phyloP scores from a whole-genome alignment of 2,113 vertebrate genomes.

The Trochalopteron elliotii region DNA sequence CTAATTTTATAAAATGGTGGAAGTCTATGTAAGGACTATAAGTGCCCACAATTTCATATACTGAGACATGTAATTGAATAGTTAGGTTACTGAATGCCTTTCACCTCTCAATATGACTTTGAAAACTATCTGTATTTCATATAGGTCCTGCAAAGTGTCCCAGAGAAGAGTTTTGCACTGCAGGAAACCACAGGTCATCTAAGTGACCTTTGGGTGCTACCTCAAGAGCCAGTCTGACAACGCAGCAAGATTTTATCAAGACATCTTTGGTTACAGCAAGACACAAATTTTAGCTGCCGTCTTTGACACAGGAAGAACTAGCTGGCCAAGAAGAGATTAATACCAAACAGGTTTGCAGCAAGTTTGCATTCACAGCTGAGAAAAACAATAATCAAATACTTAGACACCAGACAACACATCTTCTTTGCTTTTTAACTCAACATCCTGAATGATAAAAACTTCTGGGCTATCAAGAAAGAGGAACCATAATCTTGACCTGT shows the following conservation, averaged over 20 bases:
- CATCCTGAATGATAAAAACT: background rate
- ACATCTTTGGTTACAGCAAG: background rate
- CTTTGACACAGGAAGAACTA: background rate
- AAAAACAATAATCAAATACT: background rate
- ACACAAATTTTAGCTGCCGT: background rate
- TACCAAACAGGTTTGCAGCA: background rate
- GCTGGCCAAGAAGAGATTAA: background rate
- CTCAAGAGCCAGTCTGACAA: background rate
- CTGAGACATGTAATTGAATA: background rate
- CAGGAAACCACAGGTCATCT: background rate
- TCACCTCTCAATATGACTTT: background rate
- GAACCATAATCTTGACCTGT: background rate
- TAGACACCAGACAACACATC: background rate
- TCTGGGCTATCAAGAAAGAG: background rate
- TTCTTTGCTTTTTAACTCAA: background rate
- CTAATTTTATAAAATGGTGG: background rate
- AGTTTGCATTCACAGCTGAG: background rate
- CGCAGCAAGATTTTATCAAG: background rate
- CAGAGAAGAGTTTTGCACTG: background rate
- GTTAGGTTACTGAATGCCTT: background rate
- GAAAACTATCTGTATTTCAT: background rate
- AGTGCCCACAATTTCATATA: background rate
- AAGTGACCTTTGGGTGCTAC: background rate
- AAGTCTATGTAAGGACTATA: background rate
- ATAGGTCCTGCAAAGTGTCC: background rate